These are phyloP conservation scores for Sabatieria punctata DNA, from an alignment of 2,888 invertebrate genomes.

Conservation along the genomic window DNA sequence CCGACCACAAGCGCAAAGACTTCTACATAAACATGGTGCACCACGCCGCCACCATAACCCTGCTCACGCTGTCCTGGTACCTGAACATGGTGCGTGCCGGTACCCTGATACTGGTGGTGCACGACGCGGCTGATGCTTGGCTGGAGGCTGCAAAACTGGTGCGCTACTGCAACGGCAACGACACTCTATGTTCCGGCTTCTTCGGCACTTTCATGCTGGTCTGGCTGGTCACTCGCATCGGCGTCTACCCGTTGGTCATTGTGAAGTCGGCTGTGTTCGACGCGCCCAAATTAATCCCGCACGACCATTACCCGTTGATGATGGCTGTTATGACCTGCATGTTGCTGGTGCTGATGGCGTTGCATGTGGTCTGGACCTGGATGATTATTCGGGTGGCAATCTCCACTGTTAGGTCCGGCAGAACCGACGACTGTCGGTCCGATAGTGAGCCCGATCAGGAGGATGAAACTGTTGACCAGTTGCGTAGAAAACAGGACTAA, in stretches of 20 bases:
- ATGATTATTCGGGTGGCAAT: neutral
- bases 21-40: conserved; percentile 37
- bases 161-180: conserved; percentile 17
- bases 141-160: conserved; percentile 32
- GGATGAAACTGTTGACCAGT: neutral
- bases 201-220: conserved; percentile 20
- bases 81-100: conserved; percentile 34
- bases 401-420: neutral
- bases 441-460: neutral
- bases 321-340: no score
- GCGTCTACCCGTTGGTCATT: conserved; percentile 22
- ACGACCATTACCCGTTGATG: conserved; percentile 11
- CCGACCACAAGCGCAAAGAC: conserved; percentile 37
- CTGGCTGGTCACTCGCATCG: conserved; percentile 22
- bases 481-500: no score
- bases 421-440: neutral
- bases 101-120: conserved; percentile 34
- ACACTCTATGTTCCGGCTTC: conserved; percentile 16
- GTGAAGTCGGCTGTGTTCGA: conserved; percentile 20
- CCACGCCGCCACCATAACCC: conserved; percentile 35
- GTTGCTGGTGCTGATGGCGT: neutral
- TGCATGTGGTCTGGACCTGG: conserved; percentile 1
- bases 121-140: conserved; percentile 36
- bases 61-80: conserved; percentile 35
- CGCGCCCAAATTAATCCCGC: conserved; percentile 22